Conservation (phyloP, 1,140 invertebrate species). For the Rhyzopertha dominica region DNA sequence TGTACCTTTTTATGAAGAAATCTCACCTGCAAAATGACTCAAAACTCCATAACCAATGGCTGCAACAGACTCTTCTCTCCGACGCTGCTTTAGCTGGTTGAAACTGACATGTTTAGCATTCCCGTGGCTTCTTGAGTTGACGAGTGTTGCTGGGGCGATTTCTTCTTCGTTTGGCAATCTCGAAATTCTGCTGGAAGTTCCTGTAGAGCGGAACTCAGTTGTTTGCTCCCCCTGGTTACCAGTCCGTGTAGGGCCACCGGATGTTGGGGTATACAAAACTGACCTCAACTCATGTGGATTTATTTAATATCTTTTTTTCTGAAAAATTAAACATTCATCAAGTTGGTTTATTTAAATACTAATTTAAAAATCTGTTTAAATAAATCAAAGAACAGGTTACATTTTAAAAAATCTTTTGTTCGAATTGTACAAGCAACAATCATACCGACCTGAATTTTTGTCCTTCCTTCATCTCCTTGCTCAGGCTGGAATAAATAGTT, state of each 20-base stretch:
- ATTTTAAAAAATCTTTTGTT: too few species aligned
- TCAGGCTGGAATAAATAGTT: slow-evolving; percentile 80
- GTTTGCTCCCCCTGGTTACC: slow-evolving; percentile 91
- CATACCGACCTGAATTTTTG: slow-evolving; percentile 81
- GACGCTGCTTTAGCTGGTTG: slow-evolving; percentile 19
- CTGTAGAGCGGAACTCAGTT: slow-evolving; percentile 86
- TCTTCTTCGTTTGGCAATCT: slow-evolving; percentile 48
- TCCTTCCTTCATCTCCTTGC: slow-evolving; percentile 67
- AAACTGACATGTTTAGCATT: slow-evolving; percentile 9
- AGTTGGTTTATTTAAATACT: too few species aligned
- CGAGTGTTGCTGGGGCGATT: slow-evolving; percentile 51
- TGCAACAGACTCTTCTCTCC: slow-evolving; percentile 54
- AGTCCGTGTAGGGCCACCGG: slow-evolving; percentile 94
- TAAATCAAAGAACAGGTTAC: too few species aligned
- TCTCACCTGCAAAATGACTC: slow-evolving; percentile 64
- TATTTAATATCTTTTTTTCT: too few species aligned
- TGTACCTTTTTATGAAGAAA: too few species aligned
- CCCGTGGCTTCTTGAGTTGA: slow-evolving; percentile 34
- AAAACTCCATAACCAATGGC: slow-evolving; percentile 82
- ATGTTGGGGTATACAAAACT: slow-evolving; percentile 95
- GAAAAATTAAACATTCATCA: too few species aligned
- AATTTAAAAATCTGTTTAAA: too few species aligned
- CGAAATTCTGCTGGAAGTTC: slow-evolving; percentile 70
- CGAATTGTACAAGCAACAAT: too few species aligned
- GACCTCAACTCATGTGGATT: too few species aligned